Evolutionary conservation across 2,888 invertebrate species (phyloP).

Genomic region (Girardia tigrina): DNA sequence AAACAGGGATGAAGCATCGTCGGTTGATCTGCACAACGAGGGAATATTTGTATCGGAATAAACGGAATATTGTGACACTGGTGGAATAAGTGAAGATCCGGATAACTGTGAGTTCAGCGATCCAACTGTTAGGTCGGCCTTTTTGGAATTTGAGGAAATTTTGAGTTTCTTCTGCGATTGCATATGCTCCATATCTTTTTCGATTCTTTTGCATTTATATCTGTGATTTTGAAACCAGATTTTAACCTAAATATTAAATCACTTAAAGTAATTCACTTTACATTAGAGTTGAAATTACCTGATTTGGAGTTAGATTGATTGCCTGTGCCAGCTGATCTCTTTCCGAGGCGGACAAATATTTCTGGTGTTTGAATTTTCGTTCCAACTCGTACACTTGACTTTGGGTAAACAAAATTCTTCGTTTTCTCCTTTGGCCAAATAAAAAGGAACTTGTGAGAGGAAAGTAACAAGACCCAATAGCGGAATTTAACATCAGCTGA

Average conservation of each 20-base stretch:
- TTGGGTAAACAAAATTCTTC: not conserved
- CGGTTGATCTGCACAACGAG: not conserved
- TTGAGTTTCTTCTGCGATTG: not conserved
- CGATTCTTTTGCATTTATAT: slow-evolving; percentile 94
- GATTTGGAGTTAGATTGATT: slow-evolving; percentile 1
- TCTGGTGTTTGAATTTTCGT: slow-evolving; percentile 23
- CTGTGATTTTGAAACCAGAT: slow-evolving; percentile 99
- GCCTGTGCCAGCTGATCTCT: not conserved
- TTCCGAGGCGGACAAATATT: slow-evolving; percentile 4
- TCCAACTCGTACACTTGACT: slow-evolving; percentile 15
- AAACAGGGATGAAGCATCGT: not conserved
- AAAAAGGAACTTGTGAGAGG: slow-evolving; percentile 18
- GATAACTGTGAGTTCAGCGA: not conserved
- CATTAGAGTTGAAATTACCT: not conserved
- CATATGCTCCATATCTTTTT: slow-evolving; percentile 55
- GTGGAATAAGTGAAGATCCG: not conserved
- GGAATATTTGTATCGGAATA: not conserved
- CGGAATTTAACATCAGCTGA: not conserved
- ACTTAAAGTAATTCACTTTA: not conserved
- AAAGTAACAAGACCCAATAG: slow-evolving; percentile 1
- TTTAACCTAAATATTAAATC: slow-evolving; percentile 67
- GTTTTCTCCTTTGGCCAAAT: not conserved
- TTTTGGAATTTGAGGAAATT: slow-evolving; percentile 1
- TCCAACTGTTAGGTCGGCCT: not conserved
- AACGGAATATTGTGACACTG: not conserved